A percentile compares a stretch with the other conserved stretches of the same genome.
Evolutionary conservation across 2,888 invertebrate species (phyloP).

Genomic region (Polyploca ridens): DNA sequence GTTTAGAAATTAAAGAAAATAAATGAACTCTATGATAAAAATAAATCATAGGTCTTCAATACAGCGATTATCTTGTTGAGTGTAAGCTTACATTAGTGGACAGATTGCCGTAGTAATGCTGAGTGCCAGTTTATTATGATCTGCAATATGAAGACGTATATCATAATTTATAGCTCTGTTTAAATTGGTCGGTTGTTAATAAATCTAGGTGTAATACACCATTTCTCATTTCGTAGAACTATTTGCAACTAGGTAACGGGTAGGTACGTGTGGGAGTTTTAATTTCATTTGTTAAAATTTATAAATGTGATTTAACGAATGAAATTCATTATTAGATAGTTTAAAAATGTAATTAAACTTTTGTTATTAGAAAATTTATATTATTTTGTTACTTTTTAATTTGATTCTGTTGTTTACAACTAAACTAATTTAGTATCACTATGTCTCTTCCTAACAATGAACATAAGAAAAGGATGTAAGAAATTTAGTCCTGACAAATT

Average conservation of each 20-base stretch:
- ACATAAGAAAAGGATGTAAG: no score
- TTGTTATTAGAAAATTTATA: no score
- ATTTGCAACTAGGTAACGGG: conserved; percentile 35
- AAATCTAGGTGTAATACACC: conserved; percentile 35
- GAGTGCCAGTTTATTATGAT: conserved; percentile 32
- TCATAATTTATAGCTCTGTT: conserved; percentile 27
- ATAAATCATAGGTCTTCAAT: conserved; percentile 23
- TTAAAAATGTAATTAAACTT: no score
- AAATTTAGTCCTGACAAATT: no score
- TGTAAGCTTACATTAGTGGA: conserved; percentile 33
- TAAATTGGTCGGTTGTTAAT: conserved; percentile 40
- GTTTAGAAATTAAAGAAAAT: background rate
- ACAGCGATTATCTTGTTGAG: conserved; percentile 46
- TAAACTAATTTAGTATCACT: no score
- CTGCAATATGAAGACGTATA: conserved; percentile 19
- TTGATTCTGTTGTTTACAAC: no score
- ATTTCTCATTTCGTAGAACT: conserved; percentile 52
- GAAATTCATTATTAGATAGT: no score
- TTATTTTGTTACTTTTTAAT: no score
- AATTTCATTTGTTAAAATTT: conserved; percentile 23
- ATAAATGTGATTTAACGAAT: background rate
- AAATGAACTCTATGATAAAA: background rate
- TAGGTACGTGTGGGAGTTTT: conserved; percentile 34
- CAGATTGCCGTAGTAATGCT: conserved; percentile 36
- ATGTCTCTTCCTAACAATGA: no score